Evolutionary conservation across 1,140 invertebrate species (phyloP).

Genomic region (Zaprionus capensis): DNA sequence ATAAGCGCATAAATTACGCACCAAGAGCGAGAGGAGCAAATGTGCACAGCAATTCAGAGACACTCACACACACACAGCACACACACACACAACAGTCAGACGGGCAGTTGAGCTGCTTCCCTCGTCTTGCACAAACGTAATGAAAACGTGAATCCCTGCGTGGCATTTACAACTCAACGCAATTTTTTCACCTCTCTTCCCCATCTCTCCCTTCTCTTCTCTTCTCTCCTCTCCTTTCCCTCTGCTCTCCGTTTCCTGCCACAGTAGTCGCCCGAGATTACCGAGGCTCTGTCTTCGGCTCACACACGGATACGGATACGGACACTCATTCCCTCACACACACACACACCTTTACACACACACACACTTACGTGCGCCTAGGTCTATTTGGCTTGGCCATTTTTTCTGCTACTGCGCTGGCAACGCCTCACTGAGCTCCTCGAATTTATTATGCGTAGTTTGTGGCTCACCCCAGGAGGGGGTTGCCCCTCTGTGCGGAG

Average conservation of each 20-base stretch:
- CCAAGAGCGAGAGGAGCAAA: conserved; percentile 55
- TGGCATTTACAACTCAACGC: conserved; percentile 81
- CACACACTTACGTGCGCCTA: conserved; percentile 29
- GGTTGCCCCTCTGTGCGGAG: background rate
- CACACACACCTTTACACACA: conserved; percentile 10
- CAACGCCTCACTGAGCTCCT: conserved; percentile 62
- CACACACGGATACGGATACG: background rate
- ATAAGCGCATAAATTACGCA: conserved; percentile 81
- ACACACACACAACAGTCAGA: conserved; percentile 18
- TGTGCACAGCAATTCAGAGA: conserved; percentile 27
- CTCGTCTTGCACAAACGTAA: conserved; percentile 70
- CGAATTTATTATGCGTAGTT: conserved; percentile 67
- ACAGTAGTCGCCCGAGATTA: conserved; percentile 60
- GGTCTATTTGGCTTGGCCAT: conserved; percentile 14
- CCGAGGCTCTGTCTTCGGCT: conserved; percentile 23
- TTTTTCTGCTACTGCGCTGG: background rate
- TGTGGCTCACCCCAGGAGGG: conserved; percentile 1
- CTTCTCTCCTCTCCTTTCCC: too few relatives aligned
- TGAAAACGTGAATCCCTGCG: conserved; percentile 80
- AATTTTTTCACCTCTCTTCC: conserved; percentile 48
- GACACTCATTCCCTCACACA: background rate
- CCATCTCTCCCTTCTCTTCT: background rate
- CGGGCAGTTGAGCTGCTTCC: conserved; percentile 17
- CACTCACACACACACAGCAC: conserved; percentile 21
- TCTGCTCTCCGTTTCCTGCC: background rate